Conservation (phyloP, 2,113 vertebrate species). For the Melanotaenia duboulayi region DNA sequence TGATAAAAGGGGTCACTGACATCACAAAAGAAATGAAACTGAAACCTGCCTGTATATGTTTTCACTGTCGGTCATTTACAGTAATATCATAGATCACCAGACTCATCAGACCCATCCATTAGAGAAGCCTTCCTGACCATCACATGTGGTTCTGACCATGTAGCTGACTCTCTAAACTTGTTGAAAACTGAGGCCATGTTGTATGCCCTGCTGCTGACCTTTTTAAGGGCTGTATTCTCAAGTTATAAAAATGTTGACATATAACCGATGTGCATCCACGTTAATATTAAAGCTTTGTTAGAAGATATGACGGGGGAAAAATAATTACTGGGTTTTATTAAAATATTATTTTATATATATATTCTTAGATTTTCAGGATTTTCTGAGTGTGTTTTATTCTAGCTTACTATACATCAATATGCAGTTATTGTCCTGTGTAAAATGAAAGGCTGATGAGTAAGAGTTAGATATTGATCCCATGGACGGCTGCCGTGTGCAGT, state of each 20-base stretch:
- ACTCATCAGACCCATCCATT: not conserved
- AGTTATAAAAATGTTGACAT: not conserved
- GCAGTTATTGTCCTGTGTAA: not conserved
- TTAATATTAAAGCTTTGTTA: too few relatives aligned
- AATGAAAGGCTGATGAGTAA: not conserved
- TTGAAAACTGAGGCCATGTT: too few relatives aligned
- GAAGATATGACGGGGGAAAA: too few relatives aligned
- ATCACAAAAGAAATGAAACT: slow-evolving; percentile 62
- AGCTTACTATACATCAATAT: not conserved
- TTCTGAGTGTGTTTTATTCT: not conserved
- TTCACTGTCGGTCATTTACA: slow-evolving; percentile 9
- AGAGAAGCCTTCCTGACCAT: not conserved
- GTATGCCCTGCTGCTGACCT: not conserved
- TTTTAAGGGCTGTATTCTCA: slow-evolving; percentile 7
- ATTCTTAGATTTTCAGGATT: not conserved
- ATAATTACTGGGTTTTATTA: too few relatives aligned
- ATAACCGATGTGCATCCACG: too few relatives aligned
- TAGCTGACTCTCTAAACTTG: too few relatives aligned
- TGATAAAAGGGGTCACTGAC: slow-evolving; percentile 18
- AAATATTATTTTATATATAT: too few relatives aligned
- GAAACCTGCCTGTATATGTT: slow-evolving; percentile 30
- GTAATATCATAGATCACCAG: not conserved
- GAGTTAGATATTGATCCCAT: not conserved
- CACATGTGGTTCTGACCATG: not conserved
- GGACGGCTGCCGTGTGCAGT: not conserved